Evolutionary conservation across 1,140 invertebrate species (phyloP), one percentile per base, ranked within the genome.

Genomic region (Leptinotarsa defecta): DNA sequence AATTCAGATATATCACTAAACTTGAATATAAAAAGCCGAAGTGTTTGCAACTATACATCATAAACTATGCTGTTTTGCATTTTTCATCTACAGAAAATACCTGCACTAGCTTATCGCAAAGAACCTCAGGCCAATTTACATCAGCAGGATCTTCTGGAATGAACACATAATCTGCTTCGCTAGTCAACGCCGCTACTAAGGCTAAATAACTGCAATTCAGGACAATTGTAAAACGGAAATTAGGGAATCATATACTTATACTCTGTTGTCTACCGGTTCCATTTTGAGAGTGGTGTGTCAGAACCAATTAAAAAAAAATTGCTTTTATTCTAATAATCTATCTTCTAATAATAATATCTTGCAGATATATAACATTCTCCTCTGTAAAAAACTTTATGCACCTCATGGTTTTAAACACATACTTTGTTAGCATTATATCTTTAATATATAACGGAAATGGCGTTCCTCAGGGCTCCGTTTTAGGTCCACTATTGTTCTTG

Each of bases 71-170:
- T 22, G 61, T 63, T 63, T 63, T 15, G n/a, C 13, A 63, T 43
- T 43, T 43, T 43, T 43, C 34, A 43, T 43, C 34, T 43, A 43
- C 34, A 67, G 13, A 65, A 65, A 24, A 69, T 70, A 70, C 73
- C 73, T 74, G 68, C 48, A n/a, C 24, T n/a, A 99, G 91, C 88
- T 98, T 96, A 87, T 93, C 90, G 90, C 97, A 98, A 83, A 99
- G 89, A 85, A 93, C 93, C 85, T 94, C 92, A 84, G 92, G 91
- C 97, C 97, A 99, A 87, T 95, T 94, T 84, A 89, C 87, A 84
- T 93, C 92, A 82, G 95, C 95, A 79, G 97, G 97, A 91, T 95
- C 95, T 89, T 99, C 98, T 72, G 98, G 98, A 86, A 99, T 98
- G 90, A 99, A 99, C 80, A 98, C 95, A 92, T 91, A 96, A 88